A percentile compares a stretch with the other conserved stretches of the same genome.
These are phyloP conservation scores for Oryctes rhinoceros DNA, from an alignment of 1,140 invertebrate species.

Conservation along the genomic window DNA sequence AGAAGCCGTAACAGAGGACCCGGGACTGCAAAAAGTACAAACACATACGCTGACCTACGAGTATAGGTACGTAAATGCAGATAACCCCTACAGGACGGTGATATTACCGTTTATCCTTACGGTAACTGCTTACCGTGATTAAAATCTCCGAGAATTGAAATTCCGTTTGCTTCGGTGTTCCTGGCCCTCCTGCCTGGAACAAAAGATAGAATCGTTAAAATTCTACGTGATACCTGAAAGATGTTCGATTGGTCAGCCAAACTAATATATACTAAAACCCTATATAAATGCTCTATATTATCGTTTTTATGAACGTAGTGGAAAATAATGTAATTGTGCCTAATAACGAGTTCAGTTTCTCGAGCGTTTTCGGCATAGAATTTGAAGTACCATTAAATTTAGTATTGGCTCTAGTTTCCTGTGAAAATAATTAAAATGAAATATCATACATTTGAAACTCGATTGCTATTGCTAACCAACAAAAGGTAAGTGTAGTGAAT, in stretches of 20 bases:
- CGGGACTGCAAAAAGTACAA: background rate
- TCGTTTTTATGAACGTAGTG: background rate
- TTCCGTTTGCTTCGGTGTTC: slow-evolving; percentile 58
- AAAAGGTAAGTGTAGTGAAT: background rate
- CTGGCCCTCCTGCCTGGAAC: slow-evolving; percentile 51
- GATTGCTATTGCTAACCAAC: background rate
- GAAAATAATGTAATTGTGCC: background rate
- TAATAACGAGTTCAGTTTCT: background rate
- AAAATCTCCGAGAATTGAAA: slow-evolving; percentile 58
- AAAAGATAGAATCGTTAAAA: slow-evolving; percentile 40
- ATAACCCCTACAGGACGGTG: background rate
- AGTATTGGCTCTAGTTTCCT: background rate
- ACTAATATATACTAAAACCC: slow-evolving; percentile 20
- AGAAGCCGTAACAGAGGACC: slow-evolving; percentile 8
- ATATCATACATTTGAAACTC: background rate
- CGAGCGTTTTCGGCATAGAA: background rate
- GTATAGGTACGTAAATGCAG: background rate
- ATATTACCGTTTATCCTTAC: slow-evolving; percentile 21
- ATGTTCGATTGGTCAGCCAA: slow-evolving; percentile 24
- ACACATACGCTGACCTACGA: slow-evolving; percentile 1
- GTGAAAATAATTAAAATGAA: background rate
- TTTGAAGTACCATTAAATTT: background rate
- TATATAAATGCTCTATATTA: background rate
- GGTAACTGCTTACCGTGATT: slow-evolving; percentile 58
- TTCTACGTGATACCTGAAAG: slow-evolving; percentile 22